Evolutionary conservation across 2,797 vertebrate species (phyloP), one percentile per base, ranked within the genome.

Genomic region (Ctenochaetus hawaiiensis): DNA sequence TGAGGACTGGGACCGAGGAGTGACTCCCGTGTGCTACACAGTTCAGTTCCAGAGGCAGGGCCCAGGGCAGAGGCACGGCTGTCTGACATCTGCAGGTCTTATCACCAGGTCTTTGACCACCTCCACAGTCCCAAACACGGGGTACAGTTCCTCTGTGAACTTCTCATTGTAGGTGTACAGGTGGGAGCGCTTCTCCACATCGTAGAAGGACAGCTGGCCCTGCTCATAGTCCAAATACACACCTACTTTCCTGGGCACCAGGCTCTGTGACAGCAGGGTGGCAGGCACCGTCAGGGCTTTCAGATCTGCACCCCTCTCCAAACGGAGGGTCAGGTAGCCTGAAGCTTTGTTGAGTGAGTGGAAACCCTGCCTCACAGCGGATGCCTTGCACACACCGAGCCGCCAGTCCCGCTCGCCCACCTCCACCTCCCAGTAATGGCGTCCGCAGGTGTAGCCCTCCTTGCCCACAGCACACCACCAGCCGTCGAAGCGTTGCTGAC

Each of bases 371-470:
- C 93, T 85, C 59, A 82, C 59, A 0, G 94, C 94, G 0, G 95
- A 95, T 1, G 87, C 93, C 72, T 85, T 93, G 41, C 91, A 93
- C 75, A 95, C 88, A 0, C 95, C 95, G 34, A 96, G 76, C 10
- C 95, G 82, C 95, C 95, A 96, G 75, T 96, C 95, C 17, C 93
- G 89, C 64, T 92, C 91, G 0, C 95, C 95, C 61, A 96, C 94
- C 81, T 95, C 94, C 84, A 95, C 95, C 83, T 96, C 95, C 95
- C 95, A 96, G 92, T 96, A 96, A 88, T 92, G 94, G 16, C 95
- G 93, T 0, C 95, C 95, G 0, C 90, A 87, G 26, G 71, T 1
- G 87, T 83, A 95, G 44, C 93, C 91, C 34, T 91, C 81, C 12
- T 59, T 67, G 11, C 75, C 93, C 30, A 77, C 64, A 0, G 91